Percentiles rank a stretch among this genome's conserved stretches.
Evolutionary conservation across 2,113 vertebrate species (phyloP).

Genomic region (Dromiciops gliroides): DNA sequence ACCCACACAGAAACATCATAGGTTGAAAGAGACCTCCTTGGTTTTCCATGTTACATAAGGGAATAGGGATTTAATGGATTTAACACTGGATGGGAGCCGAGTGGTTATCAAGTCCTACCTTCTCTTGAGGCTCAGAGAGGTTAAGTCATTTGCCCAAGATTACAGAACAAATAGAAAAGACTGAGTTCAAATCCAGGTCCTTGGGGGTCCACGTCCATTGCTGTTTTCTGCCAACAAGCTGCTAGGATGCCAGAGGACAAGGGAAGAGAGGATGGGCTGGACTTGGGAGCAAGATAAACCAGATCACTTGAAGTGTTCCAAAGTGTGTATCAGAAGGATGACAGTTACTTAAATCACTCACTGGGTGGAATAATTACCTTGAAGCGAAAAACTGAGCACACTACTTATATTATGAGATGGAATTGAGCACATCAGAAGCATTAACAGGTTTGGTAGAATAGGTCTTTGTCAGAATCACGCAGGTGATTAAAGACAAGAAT

Average conservation of each 20-base stretch:
- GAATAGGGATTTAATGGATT: too few species aligned
- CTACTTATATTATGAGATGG: constrained; percentile 42
- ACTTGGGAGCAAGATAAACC: not conserved
- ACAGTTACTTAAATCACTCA: constrained; percentile 65
- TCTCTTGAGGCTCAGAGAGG: not conserved
- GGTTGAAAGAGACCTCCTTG: too few species aligned
- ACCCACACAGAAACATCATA: constrained; percentile 22
- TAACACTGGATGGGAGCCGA: not conserved
- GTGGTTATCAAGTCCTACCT: not conserved
- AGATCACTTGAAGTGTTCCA: not conserved
- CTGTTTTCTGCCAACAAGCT: constrained; percentile 57
- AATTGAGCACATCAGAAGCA: constrained; percentile 25
- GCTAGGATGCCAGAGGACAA: constrained; percentile 5
- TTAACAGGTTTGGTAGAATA: constrained; percentile 31
- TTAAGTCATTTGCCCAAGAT: not conserved
- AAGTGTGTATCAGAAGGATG: constrained; percentile 47
- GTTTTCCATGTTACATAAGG: too few species aligned
- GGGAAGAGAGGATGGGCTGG: not conserved
- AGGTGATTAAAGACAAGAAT: constrained; percentile 43
- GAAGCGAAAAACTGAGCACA: constrained; percentile 34
- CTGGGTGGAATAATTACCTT: constrained; percentile 67
- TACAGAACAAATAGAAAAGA: not conserved
- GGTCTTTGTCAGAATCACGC: constrained; percentile 54
- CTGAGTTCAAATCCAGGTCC: not conserved
- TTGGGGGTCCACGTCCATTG: not conserved